Conservation (phyloP, 2,113 vertebrate genomes). For the Lichenostomus cassidix region DNA sequence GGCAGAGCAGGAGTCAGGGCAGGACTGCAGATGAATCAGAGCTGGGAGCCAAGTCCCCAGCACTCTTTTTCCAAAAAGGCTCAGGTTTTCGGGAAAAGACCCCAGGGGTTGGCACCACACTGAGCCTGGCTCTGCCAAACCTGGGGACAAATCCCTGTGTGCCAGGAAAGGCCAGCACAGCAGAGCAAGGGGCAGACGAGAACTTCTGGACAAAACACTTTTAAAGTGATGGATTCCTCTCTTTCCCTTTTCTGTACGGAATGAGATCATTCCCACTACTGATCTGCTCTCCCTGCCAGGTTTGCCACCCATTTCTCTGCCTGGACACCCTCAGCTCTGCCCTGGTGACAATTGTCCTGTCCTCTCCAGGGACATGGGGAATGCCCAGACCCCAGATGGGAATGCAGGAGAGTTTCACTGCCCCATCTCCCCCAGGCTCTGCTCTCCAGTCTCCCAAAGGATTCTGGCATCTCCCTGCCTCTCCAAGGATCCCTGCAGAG, state of each 20-base stretch:
- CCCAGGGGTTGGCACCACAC: not conserved
- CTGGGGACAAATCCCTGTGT: not conserved
- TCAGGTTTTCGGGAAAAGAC: not conserved
- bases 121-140: not conserved
- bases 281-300: not conserved
- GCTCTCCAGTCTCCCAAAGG: not conserved
- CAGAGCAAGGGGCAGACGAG: not conserved
- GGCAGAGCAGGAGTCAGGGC: not conserved
- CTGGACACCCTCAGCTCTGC: not conserved
- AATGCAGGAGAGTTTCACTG: not conserved
- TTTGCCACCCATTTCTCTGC: not conserved
- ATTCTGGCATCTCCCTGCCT: not conserved
- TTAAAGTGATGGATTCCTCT: not conserved
- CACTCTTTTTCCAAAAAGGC: not conserved
- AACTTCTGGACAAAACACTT: not conserved
- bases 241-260: not conserved
- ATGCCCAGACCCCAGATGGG: no score
- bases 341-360: not conserved
- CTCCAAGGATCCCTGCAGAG: not conserved
- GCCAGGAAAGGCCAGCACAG: not conserved
- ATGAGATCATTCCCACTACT: not conserved
- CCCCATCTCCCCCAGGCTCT: not conserved
- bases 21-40: not conserved
- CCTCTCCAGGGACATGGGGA: rapidly evolving
- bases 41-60: not conserved